phyloP scores from a whole-genome alignment of 2,113 vertebrate species.

The Rana temporaria region DNA sequence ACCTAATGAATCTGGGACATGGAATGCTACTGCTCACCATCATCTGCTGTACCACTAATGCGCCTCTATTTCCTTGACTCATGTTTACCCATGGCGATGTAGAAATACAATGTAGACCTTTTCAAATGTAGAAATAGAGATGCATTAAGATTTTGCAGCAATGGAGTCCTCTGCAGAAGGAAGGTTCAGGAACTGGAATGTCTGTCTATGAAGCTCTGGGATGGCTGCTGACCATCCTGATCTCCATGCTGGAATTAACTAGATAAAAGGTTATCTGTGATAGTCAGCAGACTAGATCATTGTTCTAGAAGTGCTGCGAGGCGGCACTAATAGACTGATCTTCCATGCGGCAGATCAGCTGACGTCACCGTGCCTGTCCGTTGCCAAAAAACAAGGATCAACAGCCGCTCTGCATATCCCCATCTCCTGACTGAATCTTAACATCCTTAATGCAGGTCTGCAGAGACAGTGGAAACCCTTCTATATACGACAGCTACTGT shows the following conservation, averaged over 20 bases:
- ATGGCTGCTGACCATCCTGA: neutral
- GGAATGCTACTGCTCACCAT: too few relatives aligned
- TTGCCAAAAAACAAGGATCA: constrained; percentile 66
- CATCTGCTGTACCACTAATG: too few relatives aligned
- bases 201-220: neutral
- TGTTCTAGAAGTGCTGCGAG: constrained; percentile 76
- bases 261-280: constrained; percentile 79
- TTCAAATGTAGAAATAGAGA: too few relatives aligned
- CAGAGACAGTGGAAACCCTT: neutral
- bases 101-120: too few relatives aligned
- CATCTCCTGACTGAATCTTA: constrained; percentile 29
- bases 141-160: neutral
- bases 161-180: neutral
- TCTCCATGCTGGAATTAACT: constrained; percentile 64
- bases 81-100: too few relatives aligned
- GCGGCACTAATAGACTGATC: constrained; percentile 79
- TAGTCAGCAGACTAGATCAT: constrained; percentile 75
- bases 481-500: too few relatives aligned
- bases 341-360: constrained; percentile 71
- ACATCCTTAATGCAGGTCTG: constrained; percentile 6
- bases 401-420: constrained; percentile 60
- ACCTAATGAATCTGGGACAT: too few relatives aligned
- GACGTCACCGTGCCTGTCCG: constrained; percentile 65
- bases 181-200: constrained; percentile 21
- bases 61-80: too few relatives aligned